A percentile compares a stretch with the other conserved stretches of the same genome.
phyloP scores from a whole-genome alignment of 2,888 invertebrate species.

The Drosophila ochracea region DNA sequence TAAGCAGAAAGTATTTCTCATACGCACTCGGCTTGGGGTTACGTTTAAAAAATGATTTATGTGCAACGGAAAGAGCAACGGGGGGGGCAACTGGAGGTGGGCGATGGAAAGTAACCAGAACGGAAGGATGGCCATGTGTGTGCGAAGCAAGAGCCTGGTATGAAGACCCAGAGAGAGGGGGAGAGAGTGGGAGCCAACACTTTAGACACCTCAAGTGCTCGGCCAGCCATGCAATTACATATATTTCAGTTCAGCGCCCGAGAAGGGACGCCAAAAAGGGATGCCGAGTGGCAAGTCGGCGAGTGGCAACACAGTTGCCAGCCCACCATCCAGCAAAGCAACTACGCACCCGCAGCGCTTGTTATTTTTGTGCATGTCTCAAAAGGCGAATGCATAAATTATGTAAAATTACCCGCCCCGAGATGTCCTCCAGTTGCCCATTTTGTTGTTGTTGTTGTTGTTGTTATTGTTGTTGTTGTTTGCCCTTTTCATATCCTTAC shows the following conservation, averaged over 20 bases:
- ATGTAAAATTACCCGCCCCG: conserved; percentile 67
- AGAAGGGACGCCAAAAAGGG: conserved; percentile 7
- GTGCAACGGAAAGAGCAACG: conserved; percentile 21
- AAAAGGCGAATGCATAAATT: conserved; percentile 76
- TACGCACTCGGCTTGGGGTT: conserved; percentile 61
- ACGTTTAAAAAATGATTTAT: conserved; percentile 78
- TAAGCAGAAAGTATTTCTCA: conserved; percentile 58
- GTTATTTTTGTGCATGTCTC: conserved; percentile 65
- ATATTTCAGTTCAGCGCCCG: conserved; percentile 32
- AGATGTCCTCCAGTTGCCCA: conserved; percentile 23
- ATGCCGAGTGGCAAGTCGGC: conserved; percentile 4
- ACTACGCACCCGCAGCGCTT: conserved; percentile 35
- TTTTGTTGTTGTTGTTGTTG: neutral
- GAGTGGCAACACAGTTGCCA: conserved; percentile 25
- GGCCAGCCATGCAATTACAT: conserved; percentile 69
- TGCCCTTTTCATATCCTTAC: neutral
- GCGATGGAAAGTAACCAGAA: conserved; percentile 6
- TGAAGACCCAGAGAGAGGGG: neutral
- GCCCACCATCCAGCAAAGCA: neutral
- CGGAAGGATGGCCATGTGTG: conserved; percentile 54
- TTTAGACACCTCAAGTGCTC: conserved; percentile 69
- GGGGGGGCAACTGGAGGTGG: neutral
- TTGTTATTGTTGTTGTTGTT: neutral
- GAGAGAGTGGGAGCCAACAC: conserved; percentile 18
- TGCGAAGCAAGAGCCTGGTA: conserved; percentile 41